Conservation (phyloP, 2,113 vertebrate species). For the Gymnogyps californianus region DNA sequence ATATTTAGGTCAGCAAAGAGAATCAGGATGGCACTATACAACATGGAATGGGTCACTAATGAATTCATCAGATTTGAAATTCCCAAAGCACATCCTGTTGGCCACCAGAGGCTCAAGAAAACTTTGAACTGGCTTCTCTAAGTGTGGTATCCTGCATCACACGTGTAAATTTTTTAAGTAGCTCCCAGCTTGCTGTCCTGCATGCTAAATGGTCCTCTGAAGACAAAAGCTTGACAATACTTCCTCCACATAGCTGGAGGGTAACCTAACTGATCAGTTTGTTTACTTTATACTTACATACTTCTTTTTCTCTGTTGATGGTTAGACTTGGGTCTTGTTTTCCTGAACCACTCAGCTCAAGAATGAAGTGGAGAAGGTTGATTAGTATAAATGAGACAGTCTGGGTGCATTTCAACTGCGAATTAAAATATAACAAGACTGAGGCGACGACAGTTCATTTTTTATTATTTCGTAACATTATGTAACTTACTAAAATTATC, state of each 20-base stretch:
- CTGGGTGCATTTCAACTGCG: neutral
- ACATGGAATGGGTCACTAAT: neutral
- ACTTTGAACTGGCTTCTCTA: neutral
- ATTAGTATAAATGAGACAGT: slow-evolving; percentile 26
- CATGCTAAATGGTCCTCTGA: neutral
- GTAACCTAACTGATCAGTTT: neutral
- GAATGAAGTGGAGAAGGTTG: neutral
- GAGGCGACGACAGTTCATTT: slow-evolving; percentile 1
- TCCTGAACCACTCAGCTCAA: neutral
- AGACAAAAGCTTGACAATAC: neutral
- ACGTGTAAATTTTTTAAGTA: neutral
- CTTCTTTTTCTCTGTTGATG: neutral
- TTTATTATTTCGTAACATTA: slow-evolving; percentile 38
- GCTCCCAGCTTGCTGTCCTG: neutral
- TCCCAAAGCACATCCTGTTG: neutral
- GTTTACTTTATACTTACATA: neutral
- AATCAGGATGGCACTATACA: neutral
- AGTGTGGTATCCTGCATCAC: neutral
- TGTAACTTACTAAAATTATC: slow-evolving; percentile 39
- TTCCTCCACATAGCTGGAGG: neutral
- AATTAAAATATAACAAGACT: slow-evolving; percentile 43
- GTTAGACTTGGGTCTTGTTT: neutral
- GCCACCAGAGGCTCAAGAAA: neutral
- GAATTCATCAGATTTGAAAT: neutral
- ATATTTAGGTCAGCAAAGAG: neutral